Conservation (phyloP, 2,888 invertebrate species). For the Eilema sororculum region DNA sequence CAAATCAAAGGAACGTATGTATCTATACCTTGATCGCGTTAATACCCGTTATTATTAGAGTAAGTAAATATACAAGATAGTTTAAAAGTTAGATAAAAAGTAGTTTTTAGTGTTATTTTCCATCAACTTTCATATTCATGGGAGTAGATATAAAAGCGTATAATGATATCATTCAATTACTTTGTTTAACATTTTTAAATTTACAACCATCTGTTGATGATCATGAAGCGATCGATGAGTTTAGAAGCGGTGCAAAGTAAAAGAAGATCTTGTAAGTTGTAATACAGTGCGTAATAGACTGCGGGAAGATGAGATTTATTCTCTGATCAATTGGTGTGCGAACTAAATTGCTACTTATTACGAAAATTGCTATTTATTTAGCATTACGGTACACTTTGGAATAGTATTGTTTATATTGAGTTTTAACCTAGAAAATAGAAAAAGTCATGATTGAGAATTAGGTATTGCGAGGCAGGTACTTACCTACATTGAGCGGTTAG, state of each 20-base stretch:
- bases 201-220: constrained; percentile 3
- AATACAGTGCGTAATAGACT: not conserved
- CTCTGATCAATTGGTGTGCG: not conserved
- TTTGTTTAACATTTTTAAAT: not conserved
- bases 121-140: not conserved
- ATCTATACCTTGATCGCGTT: too few species aligned
- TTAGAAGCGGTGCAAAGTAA: not conserved
- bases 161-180: not conserved
- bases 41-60: too few species aligned
- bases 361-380: not conserved
- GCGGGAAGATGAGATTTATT: not conserved
- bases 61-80: too few species aligned
- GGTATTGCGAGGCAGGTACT: not conserved
- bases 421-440: not conserved
- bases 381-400: not conserved
- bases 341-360: constrained; percentile 2
- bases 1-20: too few species aligned
- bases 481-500: too few species aligned
- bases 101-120: not conserved
- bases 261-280: not conserved
- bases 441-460: too few species aligned
- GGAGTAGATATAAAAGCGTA: not conserved
- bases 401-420: not conserved
- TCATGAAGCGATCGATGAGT: not conserved
- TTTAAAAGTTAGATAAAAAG: not conserved